phyloP scores from a whole-genome alignment of 1,140 invertebrate genomes.

The Alviniconcha marisindica region DNA sequence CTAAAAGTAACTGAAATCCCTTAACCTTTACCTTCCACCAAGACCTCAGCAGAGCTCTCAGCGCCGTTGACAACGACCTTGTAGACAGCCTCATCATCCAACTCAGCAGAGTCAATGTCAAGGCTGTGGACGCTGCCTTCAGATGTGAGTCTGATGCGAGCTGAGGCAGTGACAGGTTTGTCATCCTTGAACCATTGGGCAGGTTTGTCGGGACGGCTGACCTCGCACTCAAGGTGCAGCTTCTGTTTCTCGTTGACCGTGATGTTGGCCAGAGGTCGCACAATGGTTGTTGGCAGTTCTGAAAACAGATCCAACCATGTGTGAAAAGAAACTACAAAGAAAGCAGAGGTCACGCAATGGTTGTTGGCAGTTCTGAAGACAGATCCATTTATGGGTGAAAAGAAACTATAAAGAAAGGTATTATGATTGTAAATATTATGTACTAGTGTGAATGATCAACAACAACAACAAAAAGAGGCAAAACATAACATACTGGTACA shows the following conservation, averaged over 20 bases:
- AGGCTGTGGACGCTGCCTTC: conserved; percentile 83
- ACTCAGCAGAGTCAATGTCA: conserved; percentile 83
- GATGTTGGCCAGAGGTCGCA: conserved; percentile 65
- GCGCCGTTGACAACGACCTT: conserved; percentile 71
- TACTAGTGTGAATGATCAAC: too few species aligned
- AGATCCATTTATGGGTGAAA: too few species aligned
- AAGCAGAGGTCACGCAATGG: conserved; percentile 63
- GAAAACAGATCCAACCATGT: conserved; percentile 34
- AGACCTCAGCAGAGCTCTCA: conserved; percentile 47
- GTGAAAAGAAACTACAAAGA: background rate
- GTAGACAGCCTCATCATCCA: conserved; percentile 89
- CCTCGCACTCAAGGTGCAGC: conserved; percentile 70
- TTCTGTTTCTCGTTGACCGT: conserved; percentile 58
- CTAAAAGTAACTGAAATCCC: too few species aligned
- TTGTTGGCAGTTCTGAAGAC: conserved; percentile 61
- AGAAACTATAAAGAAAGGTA: too few species aligned
- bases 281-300: conserved; percentile 67
- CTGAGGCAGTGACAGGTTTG: conserved; percentile 76
- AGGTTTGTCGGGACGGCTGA: conserved; percentile 83
- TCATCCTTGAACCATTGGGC: conserved; percentile 92
- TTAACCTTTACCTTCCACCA: conserved; percentile 50
- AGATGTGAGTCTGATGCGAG: conserved; percentile 93
- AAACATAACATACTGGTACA: too few species aligned
- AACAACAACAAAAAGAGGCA: too few species aligned
- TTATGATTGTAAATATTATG: too few species aligned